phyloP scores from a whole-genome alignment of 1,140 invertebrate genomes.

The Panagrolaimus sp. region DNA sequence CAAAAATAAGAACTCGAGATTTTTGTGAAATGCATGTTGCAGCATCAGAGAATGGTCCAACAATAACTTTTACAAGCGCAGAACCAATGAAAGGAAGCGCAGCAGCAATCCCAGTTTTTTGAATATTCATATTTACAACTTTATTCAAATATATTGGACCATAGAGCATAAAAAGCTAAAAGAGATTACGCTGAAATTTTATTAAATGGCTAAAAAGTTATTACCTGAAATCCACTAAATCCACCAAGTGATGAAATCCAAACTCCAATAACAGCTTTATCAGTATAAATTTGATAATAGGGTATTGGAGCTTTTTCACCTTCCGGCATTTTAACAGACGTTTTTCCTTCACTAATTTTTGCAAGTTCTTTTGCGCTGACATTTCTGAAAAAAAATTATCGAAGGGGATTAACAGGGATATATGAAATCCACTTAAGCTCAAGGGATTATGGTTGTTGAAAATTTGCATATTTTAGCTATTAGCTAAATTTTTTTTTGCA shows the following conservation, averaged over 20 bases:
- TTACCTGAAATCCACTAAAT: constrained; percentile 15
- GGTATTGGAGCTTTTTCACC: constrained; percentile 14
- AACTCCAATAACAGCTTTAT: constrained; percentile 26
- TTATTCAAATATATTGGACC: constrained; percentile 53
- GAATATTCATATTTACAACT: constrained; percentile 39
- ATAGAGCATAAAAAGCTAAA: constrained; percentile 49
- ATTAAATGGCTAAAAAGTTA: too few relatives aligned
- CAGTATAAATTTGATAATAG: constrained; percentile 21
- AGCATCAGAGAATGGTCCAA: constrained; percentile 38
- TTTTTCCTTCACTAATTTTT: constrained; percentile 16
- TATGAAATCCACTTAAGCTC: too few relatives aligned
- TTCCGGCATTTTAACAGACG: background rate
- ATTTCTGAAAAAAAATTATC: constrained; percentile 10
- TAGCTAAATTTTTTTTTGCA: constrained; percentile 8
- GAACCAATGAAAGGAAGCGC: constrained; percentile 37
- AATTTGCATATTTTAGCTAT: constrained; percentile 14
- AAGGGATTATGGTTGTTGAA: constrained; percentile 27
- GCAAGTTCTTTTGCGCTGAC: constrained; percentile 18
- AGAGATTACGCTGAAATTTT: background rate
- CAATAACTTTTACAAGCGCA: constrained; percentile 36
- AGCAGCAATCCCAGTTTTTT: constrained; percentile 40
- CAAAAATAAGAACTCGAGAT: constrained; percentile 29
- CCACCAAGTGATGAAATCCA: constrained; percentile 27
- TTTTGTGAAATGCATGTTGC: constrained; percentile 25
- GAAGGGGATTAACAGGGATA: constrained; percentile 22